These are phyloP conservation scores for Branchipolynoe longqiensis DNA, from an alignment of 2,888 invertebrate genomes.

Conservation along the genomic window DNA sequence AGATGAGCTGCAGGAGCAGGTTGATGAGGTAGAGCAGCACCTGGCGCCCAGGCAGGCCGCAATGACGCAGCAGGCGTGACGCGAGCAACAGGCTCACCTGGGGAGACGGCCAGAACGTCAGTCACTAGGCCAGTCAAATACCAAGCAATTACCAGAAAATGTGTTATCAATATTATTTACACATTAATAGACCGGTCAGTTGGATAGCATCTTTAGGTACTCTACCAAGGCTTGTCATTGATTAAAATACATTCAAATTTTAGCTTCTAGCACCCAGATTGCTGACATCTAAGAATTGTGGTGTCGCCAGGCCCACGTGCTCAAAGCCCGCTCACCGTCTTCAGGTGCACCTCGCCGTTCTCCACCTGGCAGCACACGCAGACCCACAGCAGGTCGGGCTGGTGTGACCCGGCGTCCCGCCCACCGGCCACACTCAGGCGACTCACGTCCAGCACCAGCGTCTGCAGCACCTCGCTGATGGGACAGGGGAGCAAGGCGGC, in stretches of 20 bases:
- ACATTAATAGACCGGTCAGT: too few species aligned
- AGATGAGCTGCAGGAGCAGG: slow-evolving; percentile 70
- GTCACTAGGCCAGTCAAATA: not conserved
- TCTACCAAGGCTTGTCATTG: too few species aligned
- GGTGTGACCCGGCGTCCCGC: not conserved
- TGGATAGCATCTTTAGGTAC: not conserved
- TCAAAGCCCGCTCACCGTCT: slow-evolving; percentile 28
- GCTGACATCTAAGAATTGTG: too few species aligned
- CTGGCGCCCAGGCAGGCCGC: slow-evolving; percentile 63
- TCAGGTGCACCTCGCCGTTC: slow-evolving; percentile 42
- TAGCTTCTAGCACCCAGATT: too few species aligned
- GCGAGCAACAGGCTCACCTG: slow-evolving; percentile 9
- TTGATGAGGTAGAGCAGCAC: slow-evolving; percentile 71
- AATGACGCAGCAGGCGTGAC: slow-evolving; percentile 56
- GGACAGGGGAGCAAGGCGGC: not conserved
- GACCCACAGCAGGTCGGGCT: slow-evolving; percentile 22
- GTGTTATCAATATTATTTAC: too few species aligned
- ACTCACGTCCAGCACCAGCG: slow-evolving; percentile 41
- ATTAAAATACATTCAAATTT: too few species aligned
- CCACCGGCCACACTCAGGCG: not conserved
- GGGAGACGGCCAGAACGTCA: too few species aligned
- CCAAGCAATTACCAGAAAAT: too few species aligned
- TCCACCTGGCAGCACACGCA: slow-evolving; percentile 49
- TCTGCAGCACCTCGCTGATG: slow-evolving; percentile 36
- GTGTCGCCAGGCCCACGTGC: too few species aligned